Base-by-base conservation (phyloP, 2,888 invertebrate species). In the Hesperia comma region DNA sequence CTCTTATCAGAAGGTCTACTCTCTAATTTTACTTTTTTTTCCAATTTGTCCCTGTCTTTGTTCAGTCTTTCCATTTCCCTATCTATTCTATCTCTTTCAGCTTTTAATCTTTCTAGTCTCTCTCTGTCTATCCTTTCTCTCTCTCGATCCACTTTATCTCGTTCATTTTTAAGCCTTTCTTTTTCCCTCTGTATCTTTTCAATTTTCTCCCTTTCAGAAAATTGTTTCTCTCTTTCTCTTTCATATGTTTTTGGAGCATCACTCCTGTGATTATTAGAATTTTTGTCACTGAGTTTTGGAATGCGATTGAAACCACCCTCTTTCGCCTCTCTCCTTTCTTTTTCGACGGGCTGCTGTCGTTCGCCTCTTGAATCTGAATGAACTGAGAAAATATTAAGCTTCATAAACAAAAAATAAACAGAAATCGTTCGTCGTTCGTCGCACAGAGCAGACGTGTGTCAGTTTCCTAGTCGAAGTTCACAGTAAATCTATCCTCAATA, bases 231-330 rank as follows among this genome's bases (percentile, higher is more conserved):
- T 61, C 69, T 70, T 70, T 70, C 75, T 68, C 69, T 61, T 64
- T 62, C 68, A 60, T 46, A 61, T 68, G 71, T 64, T 79, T 79
- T 85, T 8, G 84, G 78, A 63, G 77, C 80, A 49, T 85, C 81
- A 72, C 76, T 82, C 72, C 79, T 86, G 15, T 72, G 58, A 69
- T 69, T 78, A 46, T 73, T 80, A 37, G 78, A 57, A 61, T 72
- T 73, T 79, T 82, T 92, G 37, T 87, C 89, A 60, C 85, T 81
- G 2, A 94, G 70, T 84, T 95, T 95, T 46, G 94, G 94, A 75
- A 94, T 94, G 68, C 93, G 82, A 2, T 85, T 87, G 70, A 90
- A 85, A 8, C 83, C 82, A 66, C 75, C 68, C 71, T 88, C 90
- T 78, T 82, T 90, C 69, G 73, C 83, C 68, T 88, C 90, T 73